Evolutionary conservation across 2,113 vertebrate genomes (phyloP), one percentile per base, ranked within the genome.

Genomic region (Plectropomus leopardus): DNA sequence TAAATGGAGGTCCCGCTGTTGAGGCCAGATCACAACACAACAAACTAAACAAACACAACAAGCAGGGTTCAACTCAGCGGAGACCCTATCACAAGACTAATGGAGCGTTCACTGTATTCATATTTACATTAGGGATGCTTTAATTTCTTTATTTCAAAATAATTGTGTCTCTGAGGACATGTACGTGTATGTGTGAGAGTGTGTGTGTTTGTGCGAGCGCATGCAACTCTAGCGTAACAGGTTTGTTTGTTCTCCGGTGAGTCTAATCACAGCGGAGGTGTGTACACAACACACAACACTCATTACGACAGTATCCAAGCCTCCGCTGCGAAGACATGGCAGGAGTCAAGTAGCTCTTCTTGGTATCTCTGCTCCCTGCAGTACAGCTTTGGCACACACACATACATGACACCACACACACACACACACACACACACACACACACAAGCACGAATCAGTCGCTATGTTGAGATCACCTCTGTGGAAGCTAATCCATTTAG

Each of bases 131-230:
- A 75, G 82, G 67, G 68, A 73, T 34, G 75, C 65, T 86, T 88
- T 86, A 34, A 88, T 86, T 87, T 80, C 13, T 72, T 84, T 78
- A 65, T 85, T 86, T 82, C 48, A n/a, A 50, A 71, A 66, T 90
- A 87, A 85, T 85, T 86, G 68, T 30, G 63, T 86, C 84, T 89
- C 84, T 4, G 59, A 70, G 84, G 79, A 80, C 45, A 48, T 9
- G 67, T 26, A 26, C 14, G 32, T 24, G 70, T 24, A 30, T 36
- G 57, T 47, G 24, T 44, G 9, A n/a, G n/a, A n/a, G 40, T 21
- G 32, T 24, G 70, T 24, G 44, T 36, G 57, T 47, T 21, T 44
- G 9, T 58, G 65, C 40, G 67, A 51, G 51, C 40, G 40, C 21
- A 21, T 55, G 72, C 34, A 61, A 58, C 69, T 75, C 63, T 50